Percentiles rank a stretch among this genome's conserved stretches.
These are phyloP conservation scores for Phyllotis vaccarum DNA, from an alignment of 2,797 vertebrate genomes.

Conservation along the genomic window DNA sequence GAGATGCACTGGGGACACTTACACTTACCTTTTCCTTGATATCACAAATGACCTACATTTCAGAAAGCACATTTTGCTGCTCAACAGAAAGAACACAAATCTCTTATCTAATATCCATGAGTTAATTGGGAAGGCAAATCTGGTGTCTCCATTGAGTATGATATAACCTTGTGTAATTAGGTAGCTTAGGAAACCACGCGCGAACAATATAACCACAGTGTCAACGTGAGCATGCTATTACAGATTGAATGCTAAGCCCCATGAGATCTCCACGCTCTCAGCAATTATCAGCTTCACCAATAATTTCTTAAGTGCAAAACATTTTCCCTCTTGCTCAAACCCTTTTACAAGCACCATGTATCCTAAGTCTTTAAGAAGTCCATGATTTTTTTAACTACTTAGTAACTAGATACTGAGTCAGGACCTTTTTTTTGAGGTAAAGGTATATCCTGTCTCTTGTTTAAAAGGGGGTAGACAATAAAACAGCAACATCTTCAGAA, in stretches of 20 bases:
- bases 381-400: conserved; percentile 21
- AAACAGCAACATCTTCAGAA: not conserved
- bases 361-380: not conserved
- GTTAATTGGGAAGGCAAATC: conserved; percentile 76
- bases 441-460: not conserved
- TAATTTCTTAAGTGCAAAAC: conserved; percentile 18
- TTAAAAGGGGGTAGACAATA: not conserved
- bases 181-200: conserved; percentile 37
- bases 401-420: conserved; percentile 1
- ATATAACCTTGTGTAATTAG: conserved; percentile 69
- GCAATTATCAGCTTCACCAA: conserved; percentile 56
- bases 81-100: conserved; percentile 62
- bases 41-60: conserved; percentile 62
- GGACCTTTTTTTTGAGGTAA: not conserved
- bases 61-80: conserved; percentile 53
- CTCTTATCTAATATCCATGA: conserved; percentile 77
- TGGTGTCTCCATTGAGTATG: conserved; percentile 64
- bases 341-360: not conserved
- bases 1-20: not conserved
- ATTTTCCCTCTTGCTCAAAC: not conserved
- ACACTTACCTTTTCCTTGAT: not conserved
- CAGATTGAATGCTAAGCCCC: conserved; percentile 30
- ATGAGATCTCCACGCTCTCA: conserved; percentile 5
- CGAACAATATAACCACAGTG: conserved; percentile 54
- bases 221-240: not conserved